These are phyloP conservation scores for Enteromius mattozi DNA, from an alignment of 2,797 vertebrate species.

Conservation along the genomic window DNA sequence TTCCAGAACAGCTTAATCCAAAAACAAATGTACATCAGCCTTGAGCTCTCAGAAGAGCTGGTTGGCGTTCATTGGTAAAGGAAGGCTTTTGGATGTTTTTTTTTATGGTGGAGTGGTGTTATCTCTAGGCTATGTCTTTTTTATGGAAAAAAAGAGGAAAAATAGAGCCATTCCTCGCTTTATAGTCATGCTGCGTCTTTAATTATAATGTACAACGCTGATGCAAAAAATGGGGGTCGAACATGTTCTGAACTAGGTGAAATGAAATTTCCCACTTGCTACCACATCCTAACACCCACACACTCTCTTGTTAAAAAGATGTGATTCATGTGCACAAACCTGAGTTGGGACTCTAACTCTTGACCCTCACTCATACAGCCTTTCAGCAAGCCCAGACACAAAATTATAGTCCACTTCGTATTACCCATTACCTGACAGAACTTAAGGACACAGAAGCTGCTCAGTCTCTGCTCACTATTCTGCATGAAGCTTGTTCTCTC, in stretches of 20 bases:
- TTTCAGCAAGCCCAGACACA: slow-evolving; percentile 38
- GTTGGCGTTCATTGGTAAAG: slow-evolving; percentile 14
- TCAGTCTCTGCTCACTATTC: background rate
- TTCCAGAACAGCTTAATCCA: slow-evolving; percentile 38
- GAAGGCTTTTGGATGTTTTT: background rate
- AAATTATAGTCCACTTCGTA: slow-evolving; percentile 48
- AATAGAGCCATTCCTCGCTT: background rate
- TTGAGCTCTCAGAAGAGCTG: slow-evolving; percentile 5
- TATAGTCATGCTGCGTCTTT: slow-evolving; percentile 3
- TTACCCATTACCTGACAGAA: slow-evolving; percentile 17
- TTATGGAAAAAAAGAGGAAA: background rate
- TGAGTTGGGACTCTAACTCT: slow-evolving; percentile 26
- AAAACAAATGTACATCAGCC: slow-evolving; percentile 23
- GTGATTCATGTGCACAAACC: slow-evolving; percentile 25
- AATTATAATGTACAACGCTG: slow-evolving; percentile 16
- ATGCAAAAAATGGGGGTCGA: slow-evolving; percentile 15
- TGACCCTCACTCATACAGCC: slow-evolving; percentile 22
- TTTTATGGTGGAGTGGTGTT: background rate
- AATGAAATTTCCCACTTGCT: background rate
- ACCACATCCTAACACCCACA: slow-evolving; percentile 29
- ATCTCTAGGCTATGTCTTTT: background rate
- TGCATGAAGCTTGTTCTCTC: slow-evolving; percentile 7
- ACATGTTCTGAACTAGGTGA: background rate
- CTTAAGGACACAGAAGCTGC: slow-evolving; percentile 17
- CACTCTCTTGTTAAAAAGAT: slow-evolving; percentile 25